Evolutionary conservation across 2,113 vertebrate genomes (phyloP).

Genomic region (Solenodon paradoxus): DNA sequence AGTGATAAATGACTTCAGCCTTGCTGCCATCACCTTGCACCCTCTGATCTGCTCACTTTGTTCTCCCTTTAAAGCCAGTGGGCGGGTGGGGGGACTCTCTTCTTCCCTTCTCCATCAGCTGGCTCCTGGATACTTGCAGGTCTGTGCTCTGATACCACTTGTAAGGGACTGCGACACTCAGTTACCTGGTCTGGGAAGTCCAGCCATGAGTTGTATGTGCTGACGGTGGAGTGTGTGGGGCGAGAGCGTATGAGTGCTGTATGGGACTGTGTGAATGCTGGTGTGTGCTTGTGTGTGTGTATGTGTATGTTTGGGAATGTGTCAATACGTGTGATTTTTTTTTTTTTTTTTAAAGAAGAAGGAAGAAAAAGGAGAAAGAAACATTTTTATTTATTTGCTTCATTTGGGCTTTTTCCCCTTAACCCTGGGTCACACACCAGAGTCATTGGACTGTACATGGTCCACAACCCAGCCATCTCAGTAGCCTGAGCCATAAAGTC

Average conservation of each 20-base stretch:
- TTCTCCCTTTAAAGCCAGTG: conserved; percentile 84
- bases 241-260: neutral
- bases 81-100: conserved; percentile 72
- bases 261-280: neutral
- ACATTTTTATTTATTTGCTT: too few relatives aligned
- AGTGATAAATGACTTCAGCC: conserved; percentile 87
- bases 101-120: conserved; percentile 65
- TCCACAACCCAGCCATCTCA: too few relatives aligned
- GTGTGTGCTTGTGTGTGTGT: neutral
- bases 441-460: too few relatives aligned
- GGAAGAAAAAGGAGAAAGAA: too few relatives aligned
- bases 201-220: conserved; percentile 78
- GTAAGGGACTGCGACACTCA: conserved; percentile 81
- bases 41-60: conserved; percentile 85
- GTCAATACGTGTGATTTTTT: neutral
- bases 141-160: conserved; percentile 83
- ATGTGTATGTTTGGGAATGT: neutral
- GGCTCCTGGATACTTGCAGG: conserved; percentile 83
- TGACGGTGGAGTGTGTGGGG: conserved; percentile 59
- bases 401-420: too few relatives aligned
- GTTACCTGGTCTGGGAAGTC: conserved; percentile 84
- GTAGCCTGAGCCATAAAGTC: too few relatives aligned
- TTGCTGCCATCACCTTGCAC: conserved; percentile 80
- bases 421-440: too few relatives aligned
- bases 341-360: too few relatives aligned